These are phyloP conservation scores for Tiliacea aurago DNA, from an alignment of 2,888 invertebrate species.

Conservation along the genomic window DNA sequence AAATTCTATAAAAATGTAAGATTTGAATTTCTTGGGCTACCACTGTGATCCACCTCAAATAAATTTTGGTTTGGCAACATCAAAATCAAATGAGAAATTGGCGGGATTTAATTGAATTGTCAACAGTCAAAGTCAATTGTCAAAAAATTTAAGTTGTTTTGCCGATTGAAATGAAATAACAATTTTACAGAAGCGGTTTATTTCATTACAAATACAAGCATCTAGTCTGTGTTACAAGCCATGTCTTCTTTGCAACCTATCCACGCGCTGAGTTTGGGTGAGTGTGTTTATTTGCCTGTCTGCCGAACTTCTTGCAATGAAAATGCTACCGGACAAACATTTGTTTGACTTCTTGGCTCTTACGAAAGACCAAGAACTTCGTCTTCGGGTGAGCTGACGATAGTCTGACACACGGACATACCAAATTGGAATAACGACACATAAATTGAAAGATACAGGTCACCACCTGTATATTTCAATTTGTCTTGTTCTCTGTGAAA, in stretches of 20 bases:
- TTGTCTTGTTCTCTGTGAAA: neutral
- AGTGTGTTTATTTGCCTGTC: slow-evolving; percentile 43
- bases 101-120: slow-evolving; percentile 43
- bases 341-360: neutral
- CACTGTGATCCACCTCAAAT: no score
- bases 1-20: no score
- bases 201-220: no score
- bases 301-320: neutral
- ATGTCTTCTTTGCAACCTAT: slow-evolving; percentile 88
- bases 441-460: neutral
- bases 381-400: neutral
- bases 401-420: neutral
- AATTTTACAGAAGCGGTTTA: no score
- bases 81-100: slow-evolving; percentile 13
- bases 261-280: slow-evolving; percentile 89
- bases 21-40: no score
- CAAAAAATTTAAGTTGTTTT: neutral
- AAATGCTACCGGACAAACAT: neutral
- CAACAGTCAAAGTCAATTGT: slow-evolving; percentile 15
- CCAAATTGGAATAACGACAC: neutral
- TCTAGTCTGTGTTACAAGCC: no score
- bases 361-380: neutral
- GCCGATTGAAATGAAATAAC: neutral
- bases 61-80: slow-evolving; percentile 11
- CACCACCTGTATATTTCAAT: no score